Evolutionary conservation across 1,140 invertebrate species (phyloP).

Genomic region (Luehdorfia chinensis): DNA sequence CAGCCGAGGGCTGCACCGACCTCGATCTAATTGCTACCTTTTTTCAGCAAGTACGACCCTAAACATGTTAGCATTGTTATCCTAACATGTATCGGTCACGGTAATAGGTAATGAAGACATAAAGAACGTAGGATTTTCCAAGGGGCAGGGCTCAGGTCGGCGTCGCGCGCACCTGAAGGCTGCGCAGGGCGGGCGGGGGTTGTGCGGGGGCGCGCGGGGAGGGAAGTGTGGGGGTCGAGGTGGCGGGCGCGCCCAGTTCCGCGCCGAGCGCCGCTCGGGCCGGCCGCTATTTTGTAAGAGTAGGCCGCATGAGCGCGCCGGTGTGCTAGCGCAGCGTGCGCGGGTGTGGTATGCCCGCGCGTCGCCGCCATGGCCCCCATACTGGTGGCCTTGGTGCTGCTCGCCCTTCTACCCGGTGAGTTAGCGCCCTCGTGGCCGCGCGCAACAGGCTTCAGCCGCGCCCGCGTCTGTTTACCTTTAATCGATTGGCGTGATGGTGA

Average conservation of each 20-base stretch:
- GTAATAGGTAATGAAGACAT: conserved; percentile 8
- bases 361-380: conserved; percentile 60
- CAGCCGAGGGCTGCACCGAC: conserved; percentile 51
- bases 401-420: conserved; percentile 66
- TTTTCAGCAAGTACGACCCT: too few species aligned
- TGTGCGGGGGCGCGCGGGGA: conserved; percentile 16
- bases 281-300: conserved; percentile 41
- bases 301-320: conserved; percentile 66
- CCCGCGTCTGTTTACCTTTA: conserved; percentile 59
- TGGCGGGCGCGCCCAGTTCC: conserved; percentile 52
- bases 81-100: neutral
- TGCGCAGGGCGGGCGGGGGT: conserved; percentile 41
- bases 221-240: conserved; percentile 26
- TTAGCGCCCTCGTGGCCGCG: conserved; percentile 33
- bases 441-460: conserved; percentile 57
- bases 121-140: conserved; percentile 44
- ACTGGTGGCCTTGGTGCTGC: conserved; percentile 61
- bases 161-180: conserved; percentile 56
- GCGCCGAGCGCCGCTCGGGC: conserved; percentile 65
- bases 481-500: conserved; percentile 51
- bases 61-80: neutral
- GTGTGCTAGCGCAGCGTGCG: conserved; percentile 70
- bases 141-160: conserved; percentile 59
- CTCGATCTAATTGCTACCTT: conserved; percentile 55
- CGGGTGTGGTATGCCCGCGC: conserved; percentile 73